Evolutionary conservation across 2,113 vertebrate species (phyloP).

Genomic region (Spermophilus dauricus): DNA sequence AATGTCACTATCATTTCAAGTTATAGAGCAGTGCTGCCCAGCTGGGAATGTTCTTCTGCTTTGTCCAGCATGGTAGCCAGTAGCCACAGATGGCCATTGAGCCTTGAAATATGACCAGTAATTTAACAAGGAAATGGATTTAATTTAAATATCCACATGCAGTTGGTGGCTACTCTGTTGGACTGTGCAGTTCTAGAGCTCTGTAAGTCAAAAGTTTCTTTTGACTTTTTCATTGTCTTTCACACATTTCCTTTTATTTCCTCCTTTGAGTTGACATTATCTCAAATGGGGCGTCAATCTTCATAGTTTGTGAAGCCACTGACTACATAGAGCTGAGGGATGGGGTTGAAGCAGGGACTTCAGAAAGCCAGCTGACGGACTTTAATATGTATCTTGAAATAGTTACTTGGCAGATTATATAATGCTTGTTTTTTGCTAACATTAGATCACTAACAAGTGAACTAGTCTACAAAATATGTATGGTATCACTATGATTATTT

Average conservation of each 20-base stretch:
- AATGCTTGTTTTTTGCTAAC: neutral
- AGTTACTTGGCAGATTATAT: neutral
- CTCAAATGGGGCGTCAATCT: neutral
- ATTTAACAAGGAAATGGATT: neutral
- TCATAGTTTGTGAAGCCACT: neutral
- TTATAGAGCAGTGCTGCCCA: neutral
- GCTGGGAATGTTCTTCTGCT: neutral
- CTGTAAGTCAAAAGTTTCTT: neutral
- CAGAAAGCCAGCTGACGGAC: neutral
- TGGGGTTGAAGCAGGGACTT: neutral
- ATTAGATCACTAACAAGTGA: neutral
- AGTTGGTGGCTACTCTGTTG: neutral
- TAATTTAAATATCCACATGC: neutral
- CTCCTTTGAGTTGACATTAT: neutral
- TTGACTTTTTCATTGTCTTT: conserved; percentile 51
- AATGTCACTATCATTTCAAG: neutral
- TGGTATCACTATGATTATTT: neutral
- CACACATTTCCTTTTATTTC: neutral
- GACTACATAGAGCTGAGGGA: neutral
- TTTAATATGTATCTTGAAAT: neutral
- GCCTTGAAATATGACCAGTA: neutral
- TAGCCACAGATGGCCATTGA: neutral
- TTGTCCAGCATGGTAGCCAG: neutral
- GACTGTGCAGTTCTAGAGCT: neutral
- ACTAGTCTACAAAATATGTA: neutral